Conservation (phyloP, 2,113 vertebrate species). For the Daphoenositta chrysoptera region DNA sequence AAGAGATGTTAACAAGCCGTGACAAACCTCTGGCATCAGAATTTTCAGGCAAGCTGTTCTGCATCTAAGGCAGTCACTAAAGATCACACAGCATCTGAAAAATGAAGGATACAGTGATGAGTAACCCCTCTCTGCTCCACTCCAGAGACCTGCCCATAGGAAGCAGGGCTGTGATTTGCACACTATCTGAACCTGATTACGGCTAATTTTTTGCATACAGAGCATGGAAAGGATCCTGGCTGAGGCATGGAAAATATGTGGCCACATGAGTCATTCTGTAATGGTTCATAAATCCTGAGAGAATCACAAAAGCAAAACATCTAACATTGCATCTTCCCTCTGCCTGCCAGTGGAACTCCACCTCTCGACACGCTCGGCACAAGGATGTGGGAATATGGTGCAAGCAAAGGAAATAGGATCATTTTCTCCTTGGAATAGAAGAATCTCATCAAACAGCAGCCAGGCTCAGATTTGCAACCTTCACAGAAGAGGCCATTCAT, state of each 20-base stretch:
- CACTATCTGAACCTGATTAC: conserved; percentile 59
- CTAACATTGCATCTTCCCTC: conserved; percentile 41
- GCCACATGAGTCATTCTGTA: conserved; percentile 58
- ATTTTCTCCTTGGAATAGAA: conserved; percentile 61
- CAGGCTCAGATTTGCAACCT: conserved; percentile 34
- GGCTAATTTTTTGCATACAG: conserved; percentile 34
- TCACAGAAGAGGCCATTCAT: conserved; percentile 66
- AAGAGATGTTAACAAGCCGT: conserved; percentile 46
- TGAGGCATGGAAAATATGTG: conserved; percentile 59
- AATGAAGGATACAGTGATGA: background rate
- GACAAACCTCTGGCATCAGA: conserved; percentile 39
- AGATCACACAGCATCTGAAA: conserved; percentile 53
- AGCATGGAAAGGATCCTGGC: conserved; percentile 44
- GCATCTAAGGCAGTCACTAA: conserved; percentile 49
- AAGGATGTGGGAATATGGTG: conserved; percentile 52
- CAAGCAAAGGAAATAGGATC: conserved; percentile 63
- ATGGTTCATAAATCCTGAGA: conserved; percentile 61
- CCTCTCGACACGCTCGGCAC: conserved; percentile 45
- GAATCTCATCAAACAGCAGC: conserved; percentile 62
- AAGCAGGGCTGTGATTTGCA: conserved; percentile 40
- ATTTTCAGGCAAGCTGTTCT: conserved; percentile 52
- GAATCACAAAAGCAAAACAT: conserved; percentile 61
- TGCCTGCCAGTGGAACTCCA: conserved; percentile 54
- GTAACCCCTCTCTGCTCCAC: conserved; percentile 32
- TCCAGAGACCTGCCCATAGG: conserved; percentile 36